These are phyloP conservation scores for Syritta pipiens DNA, from an alignment of 2,888 invertebrate species.

Conservation along the genomic window DNA sequence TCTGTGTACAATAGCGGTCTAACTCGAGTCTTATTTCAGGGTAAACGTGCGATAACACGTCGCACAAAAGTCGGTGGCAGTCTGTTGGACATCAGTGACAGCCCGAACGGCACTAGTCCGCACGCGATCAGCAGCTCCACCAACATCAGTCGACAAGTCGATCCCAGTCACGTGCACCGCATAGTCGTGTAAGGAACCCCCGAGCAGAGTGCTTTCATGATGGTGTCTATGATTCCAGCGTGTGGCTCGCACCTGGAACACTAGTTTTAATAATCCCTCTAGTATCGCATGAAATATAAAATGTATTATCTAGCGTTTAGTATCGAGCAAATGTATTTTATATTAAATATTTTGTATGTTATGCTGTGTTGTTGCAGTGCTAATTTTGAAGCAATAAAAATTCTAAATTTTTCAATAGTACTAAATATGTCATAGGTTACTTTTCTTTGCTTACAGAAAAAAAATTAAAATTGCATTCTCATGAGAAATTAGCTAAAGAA, in stretches of 20 bases:
- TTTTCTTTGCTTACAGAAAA: too few species aligned
- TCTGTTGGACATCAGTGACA: slow-evolving; percentile 70
- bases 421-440: background rate
- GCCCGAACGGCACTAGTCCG: slow-evolving; percentile 59
- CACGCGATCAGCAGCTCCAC: slow-evolving; percentile 62
- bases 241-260: slow-evolving; percentile 14
- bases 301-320: slow-evolving; percentile 52
- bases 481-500: too few species aligned
- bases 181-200: slow-evolving; percentile 73
- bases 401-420: slow-evolving; percentile 42
- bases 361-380: slow-evolving; percentile 53
- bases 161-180: slow-evolving; percentile 78
- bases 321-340: slow-evolving; percentile 32
- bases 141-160: slow-evolving; percentile 72
- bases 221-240: slow-evolving; percentile 50
- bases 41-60: slow-evolving; percentile 75
- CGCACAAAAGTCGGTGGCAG: slow-evolving; percentile 74
- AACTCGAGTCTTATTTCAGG: slow-evolving; percentile 69
- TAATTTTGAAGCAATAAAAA: slow-evolving; percentile 54
- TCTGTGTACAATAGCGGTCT: background rate
- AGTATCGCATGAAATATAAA: slow-evolving; percentile 36
- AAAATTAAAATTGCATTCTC: too few species aligned
- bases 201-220: slow-evolving; percentile 22
- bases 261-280: slow-evolving; percentile 8
- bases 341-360: slow-evolving; percentile 54